These are phyloP conservation scores for Linepithema humile DNA, from an alignment of 1,140 invertebrate genomes.

Conservation along the genomic window DNA sequence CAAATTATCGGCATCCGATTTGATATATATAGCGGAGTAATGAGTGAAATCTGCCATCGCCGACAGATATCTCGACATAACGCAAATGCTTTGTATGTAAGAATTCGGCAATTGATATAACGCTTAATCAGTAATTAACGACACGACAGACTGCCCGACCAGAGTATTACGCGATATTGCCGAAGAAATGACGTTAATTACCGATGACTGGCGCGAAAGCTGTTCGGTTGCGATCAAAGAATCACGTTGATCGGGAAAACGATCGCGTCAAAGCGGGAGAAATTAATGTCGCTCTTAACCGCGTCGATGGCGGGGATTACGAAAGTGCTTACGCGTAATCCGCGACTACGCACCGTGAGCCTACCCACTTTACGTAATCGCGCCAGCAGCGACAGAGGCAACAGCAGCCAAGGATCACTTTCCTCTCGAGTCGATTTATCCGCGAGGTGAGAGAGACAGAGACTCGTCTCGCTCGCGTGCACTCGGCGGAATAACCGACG, in stretches of 20 bases:
- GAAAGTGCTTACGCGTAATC: slow-evolving; percentile 42
- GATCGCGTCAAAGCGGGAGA: slow-evolving; percentile 1
- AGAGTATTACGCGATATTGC: not conserved
- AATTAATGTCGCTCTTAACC: slow-evolving; percentile 35
- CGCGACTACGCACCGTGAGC: slow-evolving; percentile 14
- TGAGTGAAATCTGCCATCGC: not conserved
- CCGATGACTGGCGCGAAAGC: not conserved
- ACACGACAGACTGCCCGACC: not conserved
- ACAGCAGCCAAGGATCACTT: slow-evolving; percentile 55
- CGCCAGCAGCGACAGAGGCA: not conserved
- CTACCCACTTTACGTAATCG: slow-evolving; percentile 43
- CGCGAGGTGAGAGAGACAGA: not conserved
- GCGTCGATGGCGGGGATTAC: slow-evolving; percentile 24
- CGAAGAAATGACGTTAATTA: not conserved
- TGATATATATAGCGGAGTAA: not conserved
- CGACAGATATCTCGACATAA: not conserved
- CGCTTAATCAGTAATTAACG: not conserved
- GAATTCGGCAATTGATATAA: slow-evolving; percentile 11
- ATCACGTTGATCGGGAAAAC: slow-evolving; percentile 8
- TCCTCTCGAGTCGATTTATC: slow-evolving; percentile 41
- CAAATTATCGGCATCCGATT: slow-evolving; percentile 2
- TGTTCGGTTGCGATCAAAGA: slow-evolving; percentile 1
- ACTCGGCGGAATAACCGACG: slow-evolving; percentile 33
- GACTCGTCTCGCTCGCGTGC: not conserved
- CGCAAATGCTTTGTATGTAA: not conserved